phyloP scores from a whole-genome alignment of 2,797 vertebrate species.

The Rhodeus uyekii region DNA sequence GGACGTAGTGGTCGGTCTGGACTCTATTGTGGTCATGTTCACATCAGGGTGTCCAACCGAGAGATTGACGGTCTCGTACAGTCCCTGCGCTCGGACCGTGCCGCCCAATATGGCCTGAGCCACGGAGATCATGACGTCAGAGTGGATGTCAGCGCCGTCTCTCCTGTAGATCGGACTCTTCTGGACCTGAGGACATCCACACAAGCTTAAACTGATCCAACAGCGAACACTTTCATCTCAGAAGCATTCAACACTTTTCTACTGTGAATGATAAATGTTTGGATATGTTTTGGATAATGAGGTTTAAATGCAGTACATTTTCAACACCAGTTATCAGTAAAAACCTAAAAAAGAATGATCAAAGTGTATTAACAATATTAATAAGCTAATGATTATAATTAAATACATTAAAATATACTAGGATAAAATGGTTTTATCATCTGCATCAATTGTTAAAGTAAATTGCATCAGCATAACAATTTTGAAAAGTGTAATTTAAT shows the following conservation, averaged over 20 bases:
- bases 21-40: conserved; percentile 67
- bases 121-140: conserved; percentile 87
- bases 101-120: conserved; percentile 95
- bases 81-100: conserved; percentile 86
- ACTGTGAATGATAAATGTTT: background rate
- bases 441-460: no score
- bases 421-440: no score
- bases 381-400: background rate
- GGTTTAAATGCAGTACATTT: background rate
- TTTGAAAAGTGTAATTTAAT: no score
- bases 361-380: background rate
- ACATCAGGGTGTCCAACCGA: conserved; percentile 66
- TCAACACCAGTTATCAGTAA: background rate
- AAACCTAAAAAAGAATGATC: background rate
- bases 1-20: conserved; percentile 93
- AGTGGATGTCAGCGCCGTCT: conserved; percentile 93
- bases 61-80: conserved; percentile 91
- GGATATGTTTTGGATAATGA: no score
- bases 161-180: conserved; percentile 91
- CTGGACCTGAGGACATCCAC: conserved; percentile 82
- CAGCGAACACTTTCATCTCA: no score
- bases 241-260: background rate
- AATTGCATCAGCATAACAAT: no score
- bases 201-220: no score
- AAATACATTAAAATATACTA: background rate